A percentile compares a stretch with the other conserved stretches of the same genome.
These are phyloP conservation scores for Eudemis profundana DNA, from an alignment of 2,888 invertebrate species.

Conservation along the genomic window DNA sequence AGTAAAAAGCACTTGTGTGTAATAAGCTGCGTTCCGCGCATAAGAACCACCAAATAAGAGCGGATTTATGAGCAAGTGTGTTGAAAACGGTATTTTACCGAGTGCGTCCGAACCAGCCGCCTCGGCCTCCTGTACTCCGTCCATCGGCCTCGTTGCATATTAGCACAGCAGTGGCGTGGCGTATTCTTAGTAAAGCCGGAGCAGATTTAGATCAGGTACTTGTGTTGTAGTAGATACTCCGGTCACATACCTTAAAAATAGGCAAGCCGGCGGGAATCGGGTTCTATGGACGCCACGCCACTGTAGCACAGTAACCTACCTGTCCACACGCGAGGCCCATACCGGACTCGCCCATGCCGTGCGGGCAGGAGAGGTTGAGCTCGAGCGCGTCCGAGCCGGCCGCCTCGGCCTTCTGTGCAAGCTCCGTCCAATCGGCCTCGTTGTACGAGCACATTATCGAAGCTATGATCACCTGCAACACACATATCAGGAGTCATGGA, in stretches of 20 bases:
- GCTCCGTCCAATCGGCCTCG: slow-evolving; percentile 94
- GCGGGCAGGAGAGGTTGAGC: slow-evolving; percentile 98
- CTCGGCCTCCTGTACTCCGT: slow-evolving; percentile 88
- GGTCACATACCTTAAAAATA: no score
- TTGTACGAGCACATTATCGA: slow-evolving; percentile 97
- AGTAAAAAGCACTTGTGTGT: no score
- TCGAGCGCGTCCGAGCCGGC: slow-evolving; percentile 98
- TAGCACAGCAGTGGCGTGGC: no score
- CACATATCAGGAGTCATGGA: neutral
- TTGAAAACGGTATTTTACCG: no score
- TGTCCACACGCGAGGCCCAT: slow-evolving; percentile 99
- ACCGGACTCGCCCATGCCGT: slow-evolving; percentile 99
- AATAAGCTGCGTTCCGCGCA: no score
- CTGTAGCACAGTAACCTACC: slow-evolving; percentile 71
- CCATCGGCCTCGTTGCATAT: slow-evolving; percentile 94
- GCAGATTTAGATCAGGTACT: no score
- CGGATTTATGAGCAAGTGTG: no score
- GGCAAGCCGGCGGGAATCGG: no score
- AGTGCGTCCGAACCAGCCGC: slow-evolving; percentile 96
- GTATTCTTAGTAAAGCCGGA: no score
- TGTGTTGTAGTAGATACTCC: no score
- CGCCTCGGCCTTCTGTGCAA: slow-evolving; percentile 91
- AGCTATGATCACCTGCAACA: slow-evolving; percentile 92
- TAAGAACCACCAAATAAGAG: no score
- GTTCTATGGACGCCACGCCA: neutral